Evolutionary conservation across 2,888 invertebrate genomes (phyloP), one percentile per base, ranked within the genome.

Genomic region (Lutraria lutraria): DNA sequence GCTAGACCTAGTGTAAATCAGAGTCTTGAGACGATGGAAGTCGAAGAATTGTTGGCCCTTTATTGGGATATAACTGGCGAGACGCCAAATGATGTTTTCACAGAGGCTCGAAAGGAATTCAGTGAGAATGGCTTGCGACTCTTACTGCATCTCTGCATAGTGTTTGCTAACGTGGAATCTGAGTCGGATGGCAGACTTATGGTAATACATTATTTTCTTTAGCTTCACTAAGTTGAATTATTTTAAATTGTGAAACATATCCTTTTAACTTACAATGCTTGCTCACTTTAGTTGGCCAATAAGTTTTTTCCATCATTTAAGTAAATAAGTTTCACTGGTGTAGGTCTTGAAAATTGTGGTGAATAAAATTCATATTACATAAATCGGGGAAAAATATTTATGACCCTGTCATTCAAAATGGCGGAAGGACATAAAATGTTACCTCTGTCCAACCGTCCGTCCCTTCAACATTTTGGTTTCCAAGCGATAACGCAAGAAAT

Each of bases 91-190:
- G 76, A 76, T 12, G 52, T 84, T 12, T 84, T 84, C 29, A 16
- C 25, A 8, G 12, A 25, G 0, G 54, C 76, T 10, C 54, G 31
- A 19, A 84, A 72, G 52, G 76, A 84, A 31, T 84, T 54, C 29
- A 84, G 53, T 52, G 52, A 15, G 15, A 25, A 29, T 16, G 29
- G 43, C 31, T 52, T 84, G 29, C 25, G 56, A 12, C 34, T 76
- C 6, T 53, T 84, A 29, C 31, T 84, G 15, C 84, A 84, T 76
- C 13, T 84, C 13, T 76, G 54, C 76, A 84, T 84, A 29, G 68
- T 84, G 25, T 84, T 84, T 76, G 84, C 84, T 16, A 84, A 84
- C 76, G 72, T 76, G n/a, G 84, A 68, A n/a, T 31, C 29, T 31
- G 76, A 84, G 25, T 25, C 53, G 15, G 29, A 52, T 19, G 72